These are phyloP conservation scores for Drosophila acutilabella DNA, from an alignment of 2,888 invertebrate species.

Conservation along the genomic window DNA sequence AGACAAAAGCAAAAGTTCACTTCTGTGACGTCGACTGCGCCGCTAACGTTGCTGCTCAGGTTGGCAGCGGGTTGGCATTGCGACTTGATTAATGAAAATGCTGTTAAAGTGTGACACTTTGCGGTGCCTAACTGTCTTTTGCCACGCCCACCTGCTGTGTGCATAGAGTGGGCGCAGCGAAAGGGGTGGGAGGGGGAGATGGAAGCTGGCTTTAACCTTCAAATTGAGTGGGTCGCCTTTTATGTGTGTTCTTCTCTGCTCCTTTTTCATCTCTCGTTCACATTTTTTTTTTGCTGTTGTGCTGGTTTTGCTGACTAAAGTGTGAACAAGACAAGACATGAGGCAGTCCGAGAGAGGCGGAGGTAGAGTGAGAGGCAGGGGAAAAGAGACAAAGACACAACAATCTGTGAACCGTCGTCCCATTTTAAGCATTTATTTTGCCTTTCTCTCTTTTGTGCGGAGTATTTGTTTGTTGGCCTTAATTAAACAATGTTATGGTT, in stretches of 20 bases:
- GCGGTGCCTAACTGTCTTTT: constrained; percentile 65
- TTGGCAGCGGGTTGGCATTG: constrained; percentile 17
- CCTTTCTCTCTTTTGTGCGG: background rate
- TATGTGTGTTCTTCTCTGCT: constrained; percentile 8
- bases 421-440: constrained; percentile 18
- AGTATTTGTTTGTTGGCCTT: constrained; percentile 29
- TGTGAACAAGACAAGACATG: constrained; percentile 49
- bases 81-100: constrained; percentile 76
- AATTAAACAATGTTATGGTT: constrained; percentile 42
- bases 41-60: constrained; percentile 16
- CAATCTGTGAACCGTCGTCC: constrained; percentile 38
- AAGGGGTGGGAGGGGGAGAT: background rate
- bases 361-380: constrained; percentile 1
- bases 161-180: background rate
- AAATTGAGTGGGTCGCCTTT: constrained; percentile 49
- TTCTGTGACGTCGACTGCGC: background rate
- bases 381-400: constrained; percentile 40
- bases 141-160: constrained; percentile 58
- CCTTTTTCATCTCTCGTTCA: constrained; percentile 3
- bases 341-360: background rate
- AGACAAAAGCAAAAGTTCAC: constrained; percentile 41
- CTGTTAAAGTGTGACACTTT: constrained; percentile 78
- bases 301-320: constrained; percentile 18
- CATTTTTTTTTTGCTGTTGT: background rate
- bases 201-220: constrained; percentile 44